Base-by-base conservation (phyloP, 2,888 invertebrate species). In the Aspidiotus destructor region DNA sequence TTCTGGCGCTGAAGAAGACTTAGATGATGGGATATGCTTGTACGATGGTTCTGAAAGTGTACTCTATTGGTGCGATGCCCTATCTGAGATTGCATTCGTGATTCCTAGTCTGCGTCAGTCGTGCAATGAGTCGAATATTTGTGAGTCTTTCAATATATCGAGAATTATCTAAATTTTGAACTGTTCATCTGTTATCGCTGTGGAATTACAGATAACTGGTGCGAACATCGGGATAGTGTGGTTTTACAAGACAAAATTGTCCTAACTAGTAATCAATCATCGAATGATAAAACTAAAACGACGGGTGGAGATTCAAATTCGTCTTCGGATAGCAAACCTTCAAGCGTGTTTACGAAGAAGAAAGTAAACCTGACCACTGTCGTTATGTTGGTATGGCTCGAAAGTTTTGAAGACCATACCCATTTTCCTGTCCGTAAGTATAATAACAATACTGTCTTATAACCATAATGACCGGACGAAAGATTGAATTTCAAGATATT, bases 51-150 rank as follows among this genome's bases (percentile, higher is more conserved):
- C 86, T 68, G 85, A 86, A 69, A 86, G 89, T 77, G 87, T 94
- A 5, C 80, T 97, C 1, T 97, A 96, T 78, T 97, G 96, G 96
- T 90, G 95, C 1, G 96, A 97, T 78, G 89, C 92, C 0, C 88
- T 87, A 62, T 89, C 92, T 6, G 98, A 99, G 81, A 86, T 98
- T 68, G 94, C 96, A 2, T 96, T 98, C 79, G 86, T 98, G 16
- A 90, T 97, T 65, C 97, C 98, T 0, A 82, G 65, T 15, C 40
- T 65, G 7, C 65, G 58, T 42, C 58, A 41, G 7, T 44, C 57
- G 48, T 48, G 28, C 28, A 28, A 28, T 28, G 28, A 28, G 28
- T 28, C 28, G 28, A 28, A 28, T 28, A 28, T 28, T 28, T 28
- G 28, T 28, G 28, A 28, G 28, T 28, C 5, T 28, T 28, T 28